phyloP scores from a whole-genome alignment of 1,140 invertebrate genomes.

The Drosophila athabasca region DNA sequence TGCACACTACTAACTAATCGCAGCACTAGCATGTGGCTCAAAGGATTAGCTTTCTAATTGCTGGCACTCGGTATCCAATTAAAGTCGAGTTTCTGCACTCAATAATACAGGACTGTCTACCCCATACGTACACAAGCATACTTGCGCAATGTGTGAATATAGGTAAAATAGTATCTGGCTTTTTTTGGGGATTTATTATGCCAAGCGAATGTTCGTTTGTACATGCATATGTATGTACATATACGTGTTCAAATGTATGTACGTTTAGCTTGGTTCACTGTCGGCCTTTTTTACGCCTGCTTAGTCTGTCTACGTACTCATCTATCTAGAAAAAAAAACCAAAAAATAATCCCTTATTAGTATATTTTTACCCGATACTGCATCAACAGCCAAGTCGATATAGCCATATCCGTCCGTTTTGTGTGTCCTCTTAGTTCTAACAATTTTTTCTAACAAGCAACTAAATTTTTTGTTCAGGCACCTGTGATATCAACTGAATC shows the following conservation, averaged over 20 bases:
- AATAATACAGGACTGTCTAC: background rate
- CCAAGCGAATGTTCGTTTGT: background rate
- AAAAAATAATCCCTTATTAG: too few species aligned
- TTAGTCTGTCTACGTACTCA: background rate
- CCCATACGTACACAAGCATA: too few species aligned
- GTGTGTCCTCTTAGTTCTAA: too few species aligned
- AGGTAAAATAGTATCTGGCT: background rate
- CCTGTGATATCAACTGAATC: too few species aligned
- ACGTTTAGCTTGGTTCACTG: slow-evolving; percentile 26
- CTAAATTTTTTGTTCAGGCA: too few species aligned
- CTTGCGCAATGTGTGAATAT: too few species aligned
- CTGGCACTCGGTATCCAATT: slow-evolving; percentile 56
- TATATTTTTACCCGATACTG: too few species aligned
- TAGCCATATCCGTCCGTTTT: too few species aligned
- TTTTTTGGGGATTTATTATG: slow-evolving; percentile 21
- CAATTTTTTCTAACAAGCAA: too few species aligned
- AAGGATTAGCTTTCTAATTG: slow-evolving; percentile 64
- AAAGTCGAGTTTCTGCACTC: slow-evolving; percentile 28
- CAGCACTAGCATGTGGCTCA: slow-evolving; percentile 51
- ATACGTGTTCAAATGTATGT: background rate
- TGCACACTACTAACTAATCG: slow-evolving; percentile 64
- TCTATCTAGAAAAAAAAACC: too few species aligned
- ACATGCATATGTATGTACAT: too few species aligned
- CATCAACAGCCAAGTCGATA: too few species aligned
- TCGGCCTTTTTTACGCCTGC: background rate